phyloP scores from a whole-genome alignment of 1,140 invertebrate genomes.

The Danaus plexippus region DNA sequence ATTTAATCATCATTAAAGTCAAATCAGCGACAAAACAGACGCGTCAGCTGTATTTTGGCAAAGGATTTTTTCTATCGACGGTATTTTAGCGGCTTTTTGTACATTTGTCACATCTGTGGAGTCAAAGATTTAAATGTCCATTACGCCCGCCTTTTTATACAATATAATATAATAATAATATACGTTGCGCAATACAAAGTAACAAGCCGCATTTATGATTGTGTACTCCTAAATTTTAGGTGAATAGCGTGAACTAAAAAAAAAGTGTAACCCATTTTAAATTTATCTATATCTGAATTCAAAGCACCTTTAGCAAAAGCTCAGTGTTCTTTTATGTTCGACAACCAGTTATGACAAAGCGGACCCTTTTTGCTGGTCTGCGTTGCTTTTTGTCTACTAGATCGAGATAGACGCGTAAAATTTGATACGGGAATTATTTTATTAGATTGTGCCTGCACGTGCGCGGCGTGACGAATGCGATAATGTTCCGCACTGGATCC shows the following conservation, averaged over 20 bases:
- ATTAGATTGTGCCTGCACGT: constrained; percentile 68
- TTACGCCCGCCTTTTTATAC: too few relatives aligned
- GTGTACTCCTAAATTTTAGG: too few relatives aligned
- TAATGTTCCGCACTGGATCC: constrained; percentile 47
- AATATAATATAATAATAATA: too few relatives aligned
- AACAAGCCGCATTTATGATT: too few relatives aligned
- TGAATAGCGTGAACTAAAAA: background rate
- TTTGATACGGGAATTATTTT: constrained; percentile 71
- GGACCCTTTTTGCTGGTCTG: constrained; percentile 48
- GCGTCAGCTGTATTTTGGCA: constrained; percentile 52
- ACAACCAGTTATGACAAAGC: constrained; percentile 64
- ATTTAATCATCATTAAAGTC: constrained; percentile 69
- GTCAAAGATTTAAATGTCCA: constrained; percentile 13
- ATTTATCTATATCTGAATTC: constrained; percentile 46
- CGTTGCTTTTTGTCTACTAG: constrained; percentile 58
- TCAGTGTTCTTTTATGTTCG: constrained; percentile 52
- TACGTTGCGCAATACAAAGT: too few relatives aligned
- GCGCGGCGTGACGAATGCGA: constrained; percentile 66
- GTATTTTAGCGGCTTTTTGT: constrained; percentile 12
- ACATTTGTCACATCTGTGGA: constrained; percentile 8
- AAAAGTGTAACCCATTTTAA: constrained; percentile 39
- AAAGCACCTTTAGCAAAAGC: constrained; percentile 47
- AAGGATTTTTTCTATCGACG: constrained; percentile 22
- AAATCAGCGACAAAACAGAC: constrained; percentile 53
- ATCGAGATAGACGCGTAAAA: constrained; percentile 67